These are phyloP conservation scores for Cabera pusaria DNA, from an alignment of 2,888 invertebrate species.

Conservation along the genomic window DNA sequence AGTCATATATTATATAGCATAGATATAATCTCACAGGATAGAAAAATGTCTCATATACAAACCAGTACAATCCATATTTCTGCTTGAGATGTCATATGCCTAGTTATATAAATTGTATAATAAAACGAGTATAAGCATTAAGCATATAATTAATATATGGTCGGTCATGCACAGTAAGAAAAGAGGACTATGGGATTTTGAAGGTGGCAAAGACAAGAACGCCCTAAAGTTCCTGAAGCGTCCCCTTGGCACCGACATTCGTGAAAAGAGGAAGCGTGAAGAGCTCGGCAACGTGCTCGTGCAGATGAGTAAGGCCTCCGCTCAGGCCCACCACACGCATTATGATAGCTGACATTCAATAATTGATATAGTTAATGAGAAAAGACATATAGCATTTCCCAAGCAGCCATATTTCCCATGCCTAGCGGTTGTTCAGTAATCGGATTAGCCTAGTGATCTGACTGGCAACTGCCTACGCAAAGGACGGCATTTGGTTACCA, in stretches of 20 bases:
- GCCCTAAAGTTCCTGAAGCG: slow-evolving; percentile 99
- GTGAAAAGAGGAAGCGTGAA: slow-evolving; percentile 99
- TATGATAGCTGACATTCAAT: slow-evolving; percentile 62
- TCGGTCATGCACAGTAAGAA: too few relatives aligned
- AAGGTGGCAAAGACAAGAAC: slow-evolving; percentile 99
- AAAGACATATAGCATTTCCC: too few relatives aligned
- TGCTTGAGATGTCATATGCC: too few relatives aligned
- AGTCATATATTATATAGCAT: too few relatives aligned
- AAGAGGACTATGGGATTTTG: too few relatives aligned
- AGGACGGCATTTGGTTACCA: slow-evolving; percentile 8
- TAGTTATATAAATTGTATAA: too few relatives aligned
- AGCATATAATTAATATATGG: too few relatives aligned
- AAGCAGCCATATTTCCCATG: slow-evolving; percentile 37
- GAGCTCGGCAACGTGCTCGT: slow-evolving; percentile 97
- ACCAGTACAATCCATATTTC: too few relatives aligned
- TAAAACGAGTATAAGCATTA: too few relatives aligned
- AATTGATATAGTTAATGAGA: too few relatives aligned
- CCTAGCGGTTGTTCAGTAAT: slow-evolving; percentile 51
- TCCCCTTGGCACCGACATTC: slow-evolving; percentile 97
- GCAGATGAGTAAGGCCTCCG: slow-evolving; percentile 97
- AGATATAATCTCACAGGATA: too few relatives aligned
- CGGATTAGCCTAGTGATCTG: slow-evolving; percentile 45
- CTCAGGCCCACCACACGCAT: slow-evolving; percentile 86
- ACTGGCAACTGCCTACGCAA: slow-evolving; percentile 19
- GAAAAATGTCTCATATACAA: too few relatives aligned